Percentiles rank a stretch among this genome's conserved stretches.
Evolutionary conservation across 2,797 vertebrate genomes (phyloP).

Genomic region (Basileuterus tristriatus): DNA sequence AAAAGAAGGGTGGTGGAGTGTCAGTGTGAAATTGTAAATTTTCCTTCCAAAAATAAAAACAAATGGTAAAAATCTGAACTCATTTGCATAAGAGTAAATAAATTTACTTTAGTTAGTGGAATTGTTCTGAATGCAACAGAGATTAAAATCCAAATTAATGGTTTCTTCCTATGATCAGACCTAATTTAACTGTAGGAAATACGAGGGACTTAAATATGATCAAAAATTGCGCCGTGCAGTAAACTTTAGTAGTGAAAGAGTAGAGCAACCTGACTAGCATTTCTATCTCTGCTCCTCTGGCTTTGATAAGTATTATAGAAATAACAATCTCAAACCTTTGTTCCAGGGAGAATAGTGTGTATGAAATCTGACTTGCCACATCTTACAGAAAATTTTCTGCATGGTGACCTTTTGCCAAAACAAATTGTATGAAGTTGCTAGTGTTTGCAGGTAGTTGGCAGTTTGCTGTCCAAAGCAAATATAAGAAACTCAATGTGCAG

Average conservation of each 20-base stretch:
- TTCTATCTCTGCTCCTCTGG: neutral
- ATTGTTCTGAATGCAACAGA: neutral
- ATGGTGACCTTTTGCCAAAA: slow-evolving; percentile 64
- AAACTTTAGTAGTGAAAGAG: neutral
- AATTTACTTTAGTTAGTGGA: neutral
- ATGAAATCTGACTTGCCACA: slow-evolving; percentile 58
- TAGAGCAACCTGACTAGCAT: neutral
- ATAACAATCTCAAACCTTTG: neutral
- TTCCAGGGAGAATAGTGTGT: neutral
- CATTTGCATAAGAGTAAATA: neutral
- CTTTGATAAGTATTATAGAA: slow-evolving; percentile 20
- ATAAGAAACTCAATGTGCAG: neutral
- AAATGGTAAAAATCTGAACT: neutral
- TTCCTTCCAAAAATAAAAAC: slow-evolving; percentile 5
- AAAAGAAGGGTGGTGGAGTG: neutral
- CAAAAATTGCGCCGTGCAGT: neutral
- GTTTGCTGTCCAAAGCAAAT: slow-evolving; percentile 60
- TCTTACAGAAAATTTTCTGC: slow-evolving; percentile 64
- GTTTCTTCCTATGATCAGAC: neutral
- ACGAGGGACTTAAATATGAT: neutral
- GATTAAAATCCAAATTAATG: neutral
- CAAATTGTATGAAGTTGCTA: slow-evolving; percentile 55
- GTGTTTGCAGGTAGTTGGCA: slow-evolving; percentile 58
- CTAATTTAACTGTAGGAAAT: neutral
- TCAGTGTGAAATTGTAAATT: neutral